Evolutionary conservation across 1,140 invertebrate species (phyloP).

Genomic region (Orius insidiosus): DNA sequence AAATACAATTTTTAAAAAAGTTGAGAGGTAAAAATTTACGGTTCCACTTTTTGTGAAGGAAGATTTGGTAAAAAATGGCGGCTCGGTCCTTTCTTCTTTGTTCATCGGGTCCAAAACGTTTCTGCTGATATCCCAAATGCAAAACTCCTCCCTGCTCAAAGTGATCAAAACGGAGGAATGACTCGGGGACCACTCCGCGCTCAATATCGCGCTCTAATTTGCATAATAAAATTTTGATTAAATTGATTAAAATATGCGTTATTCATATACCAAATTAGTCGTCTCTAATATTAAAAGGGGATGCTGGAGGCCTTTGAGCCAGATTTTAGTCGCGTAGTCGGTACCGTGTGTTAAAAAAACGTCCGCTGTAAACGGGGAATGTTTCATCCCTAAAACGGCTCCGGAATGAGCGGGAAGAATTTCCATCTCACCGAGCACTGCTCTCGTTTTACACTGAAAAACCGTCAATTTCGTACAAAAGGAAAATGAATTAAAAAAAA

Average conservation of each 20-base stretch:
- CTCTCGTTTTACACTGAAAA: constrained; percentile 1
- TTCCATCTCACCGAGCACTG: neutral
- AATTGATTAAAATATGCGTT: neutral
- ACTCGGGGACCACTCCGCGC: constrained; percentile 1
- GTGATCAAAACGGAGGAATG: neutral
- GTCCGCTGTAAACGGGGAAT: neutral
- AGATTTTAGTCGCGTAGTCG: neutral
- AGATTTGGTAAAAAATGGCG: too few relatives aligned
- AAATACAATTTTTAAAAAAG: too few relatives aligned
- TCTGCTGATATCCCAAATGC: constrained; percentile 3
- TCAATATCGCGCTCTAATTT: neutral
- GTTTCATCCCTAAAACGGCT: neutral
- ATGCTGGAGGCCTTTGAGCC: neutral
- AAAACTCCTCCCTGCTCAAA: neutral
- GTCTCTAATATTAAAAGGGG: too few relatives aligned
- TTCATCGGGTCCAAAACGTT: constrained; percentile 5
- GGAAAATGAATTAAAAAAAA: too few relatives aligned
- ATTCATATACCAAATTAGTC: too few relatives aligned
- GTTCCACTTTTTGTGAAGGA: too few relatives aligned
- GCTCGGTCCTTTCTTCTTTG: neutral
- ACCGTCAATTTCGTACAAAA: too few relatives aligned
- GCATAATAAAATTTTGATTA: neutral
- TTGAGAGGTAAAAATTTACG: too few relatives aligned
- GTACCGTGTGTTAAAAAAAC: neutral
- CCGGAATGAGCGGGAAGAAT: neutral